phyloP scores from a whole-genome alignment of 23 tunicate genomes.

The Halocynthia aurantium region DNA sequence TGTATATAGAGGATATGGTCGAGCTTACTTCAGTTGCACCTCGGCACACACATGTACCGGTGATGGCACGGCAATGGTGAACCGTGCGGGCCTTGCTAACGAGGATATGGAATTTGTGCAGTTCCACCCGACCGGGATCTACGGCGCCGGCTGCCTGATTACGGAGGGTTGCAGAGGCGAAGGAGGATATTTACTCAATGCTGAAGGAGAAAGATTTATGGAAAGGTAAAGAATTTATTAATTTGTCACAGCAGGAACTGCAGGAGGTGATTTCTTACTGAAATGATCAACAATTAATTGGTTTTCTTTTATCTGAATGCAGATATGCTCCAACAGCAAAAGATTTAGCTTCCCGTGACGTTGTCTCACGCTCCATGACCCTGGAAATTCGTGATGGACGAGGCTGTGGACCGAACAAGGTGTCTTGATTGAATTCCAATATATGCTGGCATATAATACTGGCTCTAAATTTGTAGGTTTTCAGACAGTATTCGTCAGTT shows the following conservation, averaged over 20 bases:
- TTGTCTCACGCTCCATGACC: constrained; percentile 94
- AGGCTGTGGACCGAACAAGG: constrained; percentile 97
- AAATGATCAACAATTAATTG: neutral
- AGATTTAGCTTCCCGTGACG: constrained; percentile 96
- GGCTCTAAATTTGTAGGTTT: too few species aligned
- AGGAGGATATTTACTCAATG: constrained; percentile 86
- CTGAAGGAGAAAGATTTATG: constrained; percentile 96
- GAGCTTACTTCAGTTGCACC: constrained; percentile 96
- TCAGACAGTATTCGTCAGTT: too few species aligned
- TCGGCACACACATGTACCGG: constrained; percentile 99
- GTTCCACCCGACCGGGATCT: constrained; percentile 99
- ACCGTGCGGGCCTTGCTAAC: constrained; percentile 90
- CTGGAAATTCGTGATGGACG: constrained; percentile 94
- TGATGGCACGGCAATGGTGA: constrained; percentile 95
- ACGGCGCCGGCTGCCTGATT: constrained; percentile 98
- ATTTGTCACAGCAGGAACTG: neutral
- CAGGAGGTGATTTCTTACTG: neutral
- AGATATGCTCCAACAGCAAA: constrained; percentile 99
- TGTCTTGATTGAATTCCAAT: neutral
- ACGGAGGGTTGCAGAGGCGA: constrained; percentile 99
- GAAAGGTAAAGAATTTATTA: constrained; percentile 54
- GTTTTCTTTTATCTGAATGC: neutral
- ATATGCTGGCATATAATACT: neutral
- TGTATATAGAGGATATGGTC: constrained; percentile 84
- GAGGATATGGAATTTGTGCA: constrained; percentile 99